Evolutionary conservation across 2,888 invertebrate genomes (phyloP), one percentile per base, ranked within the genome.

Genomic region (Microplitis deprimator): DNA sequence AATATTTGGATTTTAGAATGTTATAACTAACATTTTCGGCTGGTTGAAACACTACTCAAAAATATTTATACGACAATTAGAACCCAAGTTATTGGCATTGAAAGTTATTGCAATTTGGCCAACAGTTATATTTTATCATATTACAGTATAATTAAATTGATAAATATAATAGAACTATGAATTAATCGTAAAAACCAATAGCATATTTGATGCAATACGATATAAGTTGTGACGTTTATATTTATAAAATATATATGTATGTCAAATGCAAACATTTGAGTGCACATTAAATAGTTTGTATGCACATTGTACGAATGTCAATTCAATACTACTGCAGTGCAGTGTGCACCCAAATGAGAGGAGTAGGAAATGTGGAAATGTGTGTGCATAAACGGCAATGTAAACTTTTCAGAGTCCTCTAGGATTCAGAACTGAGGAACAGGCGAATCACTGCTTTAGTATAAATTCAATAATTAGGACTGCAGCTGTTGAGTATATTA

Each of bases 401-500:
- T 50, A 13, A 50, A 50, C 50, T 50, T 50, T 50, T 50, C 50
- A 50, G 13, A 50, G 50, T 50, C 8, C 50, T 20, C 8, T 16
- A 29, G 65, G 29, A 29, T 7, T 61, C 13, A 50, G 10, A 8
- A 50, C 13, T 50, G 50, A 13, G 50, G 50, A 13, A 8, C 8
- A 50, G 13, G 50, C 17, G 17, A 6, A 61, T 50, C 50, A 50
- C 50, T 50, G 8, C 50, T 50, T 67, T 74, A 80, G 78, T 79
- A 75, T 79, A 79, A 81, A 82, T 82, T 80, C 81, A 82, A 82
- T 82, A 82, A 82, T 82, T 82, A 82, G 82, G 79, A 77, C 79
- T 80, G 79, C 86, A 86, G 86, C 86, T 86, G 86, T 85, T 84
- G 84, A 81, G 84, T n/a, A 61, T 61, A 61, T 61, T 61, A 17